Evolutionary conservation across 2,113 vertebrate species (phyloP), one percentile per base, ranked within the genome.

Genomic region (Numenius arquata): DNA sequence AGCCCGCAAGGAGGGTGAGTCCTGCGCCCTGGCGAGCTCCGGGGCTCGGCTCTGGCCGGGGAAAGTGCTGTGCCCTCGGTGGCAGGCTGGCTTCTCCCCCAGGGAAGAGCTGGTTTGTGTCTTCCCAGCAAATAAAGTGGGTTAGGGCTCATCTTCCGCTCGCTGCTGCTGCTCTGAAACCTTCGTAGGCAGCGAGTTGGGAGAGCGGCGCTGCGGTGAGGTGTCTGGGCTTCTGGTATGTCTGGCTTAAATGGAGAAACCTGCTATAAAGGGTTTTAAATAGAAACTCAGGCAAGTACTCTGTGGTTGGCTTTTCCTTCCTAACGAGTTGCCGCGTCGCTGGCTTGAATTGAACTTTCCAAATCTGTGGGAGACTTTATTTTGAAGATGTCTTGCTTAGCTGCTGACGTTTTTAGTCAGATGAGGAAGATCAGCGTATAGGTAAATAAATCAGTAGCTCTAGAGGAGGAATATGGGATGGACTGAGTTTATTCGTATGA

Each of bases 251-350:
- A 55, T 75, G 92, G 80, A 90, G 93, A 72, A 88, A 77, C 89
- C 50, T 90, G 78, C 93, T 71, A 85, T 91, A 59, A 86, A 90
- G 75, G 30, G 59, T 55, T 96, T 91, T 89, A 95, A 95, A 93
- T 96, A 93, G 95, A 92, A 89, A 58, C 66, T 40, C 40, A 3
- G 53, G 52, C 41, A 8, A 40, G 55, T 29, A 5, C 43, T 74
- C 73, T 89, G 93, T 30, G 94, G 95, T 91, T 82, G 93, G 80
- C 80, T 95, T 53, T 92, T 79, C 73, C 86, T 92, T 80, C 91
- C 93, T 36, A 15, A 32, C 6, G 36, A 66, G 82, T 52, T 65
- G 70, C 68, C 2, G 19, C 43, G 66, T 30, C 5, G 4, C 59
- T n/a, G 79, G 20, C 41, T 83, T 17, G 63, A 55, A 55, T 21